Base-by-base conservation (phyloP, 1,140 invertebrate species). In the Scaptomyza hsui region DNA sequence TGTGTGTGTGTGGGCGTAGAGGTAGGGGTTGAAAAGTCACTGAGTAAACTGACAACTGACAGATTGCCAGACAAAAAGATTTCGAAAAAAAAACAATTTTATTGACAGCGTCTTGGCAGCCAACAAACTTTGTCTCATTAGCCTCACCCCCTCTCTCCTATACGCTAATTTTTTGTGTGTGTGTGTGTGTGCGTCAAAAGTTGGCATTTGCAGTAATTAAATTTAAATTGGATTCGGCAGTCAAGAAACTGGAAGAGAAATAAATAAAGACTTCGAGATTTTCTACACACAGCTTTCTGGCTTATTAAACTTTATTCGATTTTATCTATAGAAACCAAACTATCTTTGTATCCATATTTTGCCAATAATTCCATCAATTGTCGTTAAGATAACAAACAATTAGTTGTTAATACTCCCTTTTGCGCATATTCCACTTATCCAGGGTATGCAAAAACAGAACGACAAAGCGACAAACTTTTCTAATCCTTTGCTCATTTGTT, bases 191-290 rank as follows among this genome's bases (percentile, higher is more conserved):
- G 72, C 75, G 77, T 75, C 77, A 75, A 68, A 80, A 80, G 77
- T 80, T 80, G 52, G 19, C 67, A 80, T 80, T 80, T 67, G 52
- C 75, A 80, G 77, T 80, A 80, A 80, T 80, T 80, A 80, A 80
- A 80, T 80, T 75, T 59, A 80, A 80, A 80, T 80, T 80, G 72
- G 72, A 80, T 80, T 80, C 57, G 67, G 41, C 52, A 69, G 51
- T 24, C 53, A 59, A 57, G 19, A 48, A 47, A 47, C 56, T 52
- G 10, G 24, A 7, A 26, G n/a, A 39, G 35, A 12, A 42, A 6
- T 35, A 35, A 10, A 26, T 13, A n/a, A n/a, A 29, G 15, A 70
- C 15, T 13, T 19, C 29, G 45, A 45, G 51, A 48, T 35, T 29
- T 1, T 1, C 41, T 24, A 6, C 4, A 24, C 4, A 3, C 24